Evolutionary conservation across 2,113 vertebrate genomes (phyloP).

Genomic region (Thalassarche chlororhynchos): DNA sequence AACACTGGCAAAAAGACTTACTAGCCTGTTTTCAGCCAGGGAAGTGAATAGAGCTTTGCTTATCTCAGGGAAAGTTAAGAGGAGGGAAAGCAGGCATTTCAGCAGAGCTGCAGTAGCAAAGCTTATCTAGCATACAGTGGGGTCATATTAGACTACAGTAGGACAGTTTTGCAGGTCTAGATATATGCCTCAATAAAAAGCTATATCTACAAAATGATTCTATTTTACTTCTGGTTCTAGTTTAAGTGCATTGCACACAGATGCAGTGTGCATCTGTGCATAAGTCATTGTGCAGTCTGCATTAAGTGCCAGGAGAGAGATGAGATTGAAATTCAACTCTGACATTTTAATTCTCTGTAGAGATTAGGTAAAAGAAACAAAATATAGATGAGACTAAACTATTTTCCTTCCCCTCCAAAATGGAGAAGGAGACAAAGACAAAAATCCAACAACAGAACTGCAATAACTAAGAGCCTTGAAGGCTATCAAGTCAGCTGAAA

Average conservation of each 20-base stretch:
- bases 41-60: neutral
- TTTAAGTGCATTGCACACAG: neutral
- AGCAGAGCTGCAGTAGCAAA: neutral
- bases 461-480: neutral
- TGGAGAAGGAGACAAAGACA: neutral
- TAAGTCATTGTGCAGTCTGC: too few species aligned
- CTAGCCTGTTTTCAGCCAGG: neutral
- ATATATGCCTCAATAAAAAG: neutral
- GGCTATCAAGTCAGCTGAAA: neutral
- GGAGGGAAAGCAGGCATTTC: neutral
- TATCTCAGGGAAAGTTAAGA: neutral
- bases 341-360: neutral
- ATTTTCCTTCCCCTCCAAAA: neutral
- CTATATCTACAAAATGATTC: too few species aligned
- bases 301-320: neutral
- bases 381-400: conserved; percentile 23
- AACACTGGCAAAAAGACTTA: neutral
- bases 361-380: conserved; percentile 41
- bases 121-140: neutral
- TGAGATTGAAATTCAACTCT: neutral
- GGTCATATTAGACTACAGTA: neutral
- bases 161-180: neutral
- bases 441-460: neutral
- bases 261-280: neutral
- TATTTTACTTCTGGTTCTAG: neutral